Conservation (phyloP, 2,797 vertebrate species). For the Oryzias sinensis region DNA sequence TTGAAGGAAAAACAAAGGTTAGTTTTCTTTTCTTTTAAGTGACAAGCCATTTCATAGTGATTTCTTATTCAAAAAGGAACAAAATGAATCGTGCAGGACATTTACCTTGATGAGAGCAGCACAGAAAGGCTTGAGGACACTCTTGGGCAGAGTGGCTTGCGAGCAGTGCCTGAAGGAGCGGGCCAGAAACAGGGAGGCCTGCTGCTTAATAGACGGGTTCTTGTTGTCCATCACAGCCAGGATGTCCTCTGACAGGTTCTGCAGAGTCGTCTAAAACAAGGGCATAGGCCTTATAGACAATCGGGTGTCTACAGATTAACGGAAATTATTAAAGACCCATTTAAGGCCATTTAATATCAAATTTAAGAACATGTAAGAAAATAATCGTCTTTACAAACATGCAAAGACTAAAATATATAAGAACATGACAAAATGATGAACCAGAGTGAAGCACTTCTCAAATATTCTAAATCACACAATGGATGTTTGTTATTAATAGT, state of each 20-base stretch:
- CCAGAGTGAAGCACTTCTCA: too few relatives aligned
- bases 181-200: slow-evolving; percentile 94
- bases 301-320: too few relatives aligned
- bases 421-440: too few relatives aligned
- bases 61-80: not conserved
- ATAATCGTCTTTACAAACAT: too few relatives aligned
- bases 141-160: slow-evolving; percentile 88
- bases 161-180: slow-evolving; percentile 94
- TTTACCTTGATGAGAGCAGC: slow-evolving; percentile 93
- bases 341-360: too few relatives aligned
- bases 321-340: too few relatives aligned
- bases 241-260: slow-evolving; percentile 93
- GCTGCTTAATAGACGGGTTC: slow-evolving; percentile 97
- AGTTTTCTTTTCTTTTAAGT: not conserved
- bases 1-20: not conserved
- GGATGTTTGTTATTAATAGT: too few relatives aligned
- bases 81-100: fast-evolving
- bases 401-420: too few relatives aligned
- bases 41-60: too few relatives aligned
- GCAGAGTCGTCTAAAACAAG: slow-evolving; percentile 85
- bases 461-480: too few relatives aligned
- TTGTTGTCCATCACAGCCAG: slow-evolving; percentile 98
- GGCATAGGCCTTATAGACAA: not conserved
- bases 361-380: too few relatives aligned
- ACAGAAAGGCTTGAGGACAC: slow-evolving; percentile 91